Percentiles rank a stretch among this genome's conserved stretches.
phyloP scores from a whole-genome alignment of 1,140 invertebrate species.

The Lepidurus couesii region DNA sequence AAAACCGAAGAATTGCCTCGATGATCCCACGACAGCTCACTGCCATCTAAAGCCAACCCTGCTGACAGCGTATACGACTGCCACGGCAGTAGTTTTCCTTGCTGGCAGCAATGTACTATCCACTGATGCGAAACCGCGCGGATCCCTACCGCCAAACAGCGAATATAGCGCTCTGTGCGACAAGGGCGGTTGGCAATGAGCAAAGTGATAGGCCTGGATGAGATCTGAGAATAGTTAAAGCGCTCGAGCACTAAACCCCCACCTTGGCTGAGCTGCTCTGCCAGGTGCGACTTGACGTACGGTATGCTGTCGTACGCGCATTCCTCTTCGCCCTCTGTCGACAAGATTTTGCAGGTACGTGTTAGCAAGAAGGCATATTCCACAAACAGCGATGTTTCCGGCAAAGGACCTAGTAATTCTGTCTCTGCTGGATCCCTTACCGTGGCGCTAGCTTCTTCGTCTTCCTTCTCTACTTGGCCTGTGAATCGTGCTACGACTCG shows the following conservation, averaged over 20 bases:
- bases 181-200: slow-evolving; percentile 30
- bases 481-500: neutral
- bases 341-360: neutral
- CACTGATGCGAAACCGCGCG: slow-evolving; percentile 27
- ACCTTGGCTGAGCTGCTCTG: slow-evolving; percentile 8
- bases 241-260: slow-evolving; percentile 31
- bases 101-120: slow-evolving; percentile 23
- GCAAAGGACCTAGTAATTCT: neutral
- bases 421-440: neutral
- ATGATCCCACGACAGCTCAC: slow-evolving; percentile 26
- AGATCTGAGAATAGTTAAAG: slow-evolving; percentile 24
- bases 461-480: neutral
- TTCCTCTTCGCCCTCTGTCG: slow-evolving; percentile 10
- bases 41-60: slow-evolving; percentile 25
- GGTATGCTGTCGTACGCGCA: neutral
- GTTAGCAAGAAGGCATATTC: slow-evolving; percentile 31
- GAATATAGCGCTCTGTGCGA: slow-evolving; percentile 31
- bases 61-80: neutral
- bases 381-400: slow-evolving; percentile 17
- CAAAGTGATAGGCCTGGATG: slow-evolving; percentile 10
- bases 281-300: slow-evolving; percentile 28
- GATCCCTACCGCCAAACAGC: slow-evolving; percentile 28
- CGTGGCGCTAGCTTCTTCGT: neutral
- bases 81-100: slow-evolving; percentile 6
- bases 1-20: neutral